phyloP scores from a whole-genome alignment of 1,140 invertebrate species.

The Aphaenogaster ashmeadi region DNA sequence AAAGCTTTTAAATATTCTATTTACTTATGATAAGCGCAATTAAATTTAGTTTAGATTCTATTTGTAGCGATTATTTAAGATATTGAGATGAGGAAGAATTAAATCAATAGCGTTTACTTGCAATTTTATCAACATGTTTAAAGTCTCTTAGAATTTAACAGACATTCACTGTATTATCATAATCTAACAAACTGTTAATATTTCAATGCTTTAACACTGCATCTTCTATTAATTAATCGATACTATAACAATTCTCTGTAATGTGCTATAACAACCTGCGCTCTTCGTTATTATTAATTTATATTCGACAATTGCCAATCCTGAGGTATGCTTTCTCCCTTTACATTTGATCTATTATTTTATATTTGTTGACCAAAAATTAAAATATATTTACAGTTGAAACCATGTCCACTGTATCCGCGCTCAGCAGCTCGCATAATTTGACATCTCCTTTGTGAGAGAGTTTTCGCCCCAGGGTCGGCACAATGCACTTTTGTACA shows the following conservation, averaged over 20 bases:
- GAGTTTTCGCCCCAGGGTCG: too few species aligned
- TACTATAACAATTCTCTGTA: background rate
- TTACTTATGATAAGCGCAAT: background rate
- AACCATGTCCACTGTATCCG: too few species aligned
- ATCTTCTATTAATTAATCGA: slow-evolving; percentile 10
- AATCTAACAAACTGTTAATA: background rate
- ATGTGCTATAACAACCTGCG: too few species aligned
- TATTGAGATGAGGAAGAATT: background rate
- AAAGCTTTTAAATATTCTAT: background rate
- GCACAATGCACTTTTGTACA: too few species aligned
- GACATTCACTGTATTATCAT: background rate
- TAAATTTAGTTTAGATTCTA: background rate
- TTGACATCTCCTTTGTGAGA: too few species aligned
- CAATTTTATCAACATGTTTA: background rate
- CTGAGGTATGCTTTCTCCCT: too few species aligned
- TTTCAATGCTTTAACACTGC: background rate
- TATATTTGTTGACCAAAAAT: too few species aligned
- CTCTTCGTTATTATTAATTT: too few species aligned
- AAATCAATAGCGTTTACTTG: background rate
- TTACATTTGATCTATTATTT: too few species aligned
- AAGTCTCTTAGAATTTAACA: background rate
- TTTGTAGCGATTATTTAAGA: background rate
- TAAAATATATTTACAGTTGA: too few species aligned
- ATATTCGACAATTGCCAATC: too few species aligned
- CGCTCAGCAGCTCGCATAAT: too few species aligned